Conservation (phyloP, 2,113 vertebrate genomes). For the Columbina picui region DNA sequence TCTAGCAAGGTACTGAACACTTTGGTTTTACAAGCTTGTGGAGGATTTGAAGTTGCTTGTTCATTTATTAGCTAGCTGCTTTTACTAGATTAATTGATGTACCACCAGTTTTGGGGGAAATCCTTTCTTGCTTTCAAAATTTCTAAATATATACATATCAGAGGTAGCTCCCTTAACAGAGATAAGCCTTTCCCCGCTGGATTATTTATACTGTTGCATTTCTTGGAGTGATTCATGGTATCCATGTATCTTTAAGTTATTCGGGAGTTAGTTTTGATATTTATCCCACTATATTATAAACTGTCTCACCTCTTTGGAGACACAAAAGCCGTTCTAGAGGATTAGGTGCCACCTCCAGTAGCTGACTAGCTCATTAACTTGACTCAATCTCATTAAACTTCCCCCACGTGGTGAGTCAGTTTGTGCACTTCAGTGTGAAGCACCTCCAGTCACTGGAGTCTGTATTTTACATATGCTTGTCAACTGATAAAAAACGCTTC, state of each 20-base stretch:
- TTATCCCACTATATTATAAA: neutral
- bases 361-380: neutral
- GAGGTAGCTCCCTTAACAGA: neutral
- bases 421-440: neutral
- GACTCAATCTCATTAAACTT: neutral
- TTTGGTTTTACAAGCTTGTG: neutral
- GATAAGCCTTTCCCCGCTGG: neutral
- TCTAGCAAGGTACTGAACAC: neutral
- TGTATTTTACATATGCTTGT: neutral
- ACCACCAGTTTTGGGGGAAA: neutral
- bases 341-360: slow-evolving; percentile 4
- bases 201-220: neutral
- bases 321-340: neutral
- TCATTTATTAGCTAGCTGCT: neutral
- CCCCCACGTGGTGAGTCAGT: slow-evolving; percentile 19
- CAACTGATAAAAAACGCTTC: neutral
- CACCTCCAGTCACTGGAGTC: neutral
- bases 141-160: neutral
- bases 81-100: neutral
- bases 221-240: neutral
- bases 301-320: neutral
- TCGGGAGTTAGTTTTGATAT: neutral
- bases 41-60: neutral
- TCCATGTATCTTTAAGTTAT: neutral
- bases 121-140: neutral